These are phyloP conservation scores for Heliconius cydno DNA, from an alignment of 2,888 invertebrate genomes.

Conservation along the genomic window DNA sequence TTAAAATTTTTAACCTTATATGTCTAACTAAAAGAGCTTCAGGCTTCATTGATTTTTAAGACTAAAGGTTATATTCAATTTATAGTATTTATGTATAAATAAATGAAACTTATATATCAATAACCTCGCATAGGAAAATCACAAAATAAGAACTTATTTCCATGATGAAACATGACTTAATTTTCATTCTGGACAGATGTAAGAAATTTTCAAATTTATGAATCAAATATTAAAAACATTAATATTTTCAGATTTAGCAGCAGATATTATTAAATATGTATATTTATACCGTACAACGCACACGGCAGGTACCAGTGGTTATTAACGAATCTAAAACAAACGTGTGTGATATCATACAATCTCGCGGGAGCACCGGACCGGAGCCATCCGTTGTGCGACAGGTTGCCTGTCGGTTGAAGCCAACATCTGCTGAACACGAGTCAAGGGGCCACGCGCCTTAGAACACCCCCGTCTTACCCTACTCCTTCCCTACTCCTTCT, in stretches of 20 bases:
- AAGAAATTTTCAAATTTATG: too few relatives aligned
- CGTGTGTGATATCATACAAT: conserved; percentile 62
- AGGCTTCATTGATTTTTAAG: conserved; percentile 9
- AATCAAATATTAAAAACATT: too few relatives aligned
- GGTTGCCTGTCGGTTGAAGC: conserved; percentile 79
- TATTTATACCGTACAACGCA: conserved; percentile 19
- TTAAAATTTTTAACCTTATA: conserved; percentile 11
- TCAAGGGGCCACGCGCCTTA: conserved; percentile 62
- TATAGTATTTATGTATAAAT: background rate
- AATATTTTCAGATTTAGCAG: background rate
- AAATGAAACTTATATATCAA: background rate
- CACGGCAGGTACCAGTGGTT: conserved; percentile 46
- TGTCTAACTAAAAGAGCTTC: background rate
- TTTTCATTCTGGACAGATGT: too few relatives aligned
- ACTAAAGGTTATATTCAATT: background rate
- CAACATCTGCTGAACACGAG: conserved; percentile 73
- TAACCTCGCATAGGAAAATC: conserved; percentile 6
- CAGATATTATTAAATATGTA: background rate
- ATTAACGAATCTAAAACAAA: conserved; percentile 71
- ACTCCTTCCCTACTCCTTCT: conserved; percentile 51
- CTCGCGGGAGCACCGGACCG: conserved; percentile 73
- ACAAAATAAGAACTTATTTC: background rate
- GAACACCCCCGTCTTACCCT: conserved; percentile 78
- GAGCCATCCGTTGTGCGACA: conserved; percentile 80
- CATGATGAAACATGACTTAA: background rate